Evolutionary conservation across 2,113 vertebrate genomes (phyloP), one percentile per base, ranked within the genome.

Genomic region (Rhadina sibilatrix): DNA sequence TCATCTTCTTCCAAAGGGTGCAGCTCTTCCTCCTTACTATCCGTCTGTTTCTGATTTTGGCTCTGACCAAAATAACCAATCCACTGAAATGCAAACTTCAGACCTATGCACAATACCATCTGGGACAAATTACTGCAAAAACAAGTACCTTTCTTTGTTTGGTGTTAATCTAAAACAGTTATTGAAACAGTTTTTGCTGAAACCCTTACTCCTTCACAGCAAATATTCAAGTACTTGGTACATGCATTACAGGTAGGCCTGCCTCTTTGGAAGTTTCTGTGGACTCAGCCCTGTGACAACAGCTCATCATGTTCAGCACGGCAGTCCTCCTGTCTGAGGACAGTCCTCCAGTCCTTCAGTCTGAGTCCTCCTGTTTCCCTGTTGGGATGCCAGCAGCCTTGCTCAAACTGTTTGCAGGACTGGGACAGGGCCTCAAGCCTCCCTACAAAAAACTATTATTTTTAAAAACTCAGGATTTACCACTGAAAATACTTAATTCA

Each of bases 391-490:
- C 35, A 53, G n/a, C 28, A 76, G n/a, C 63, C 40, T 53, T 46
- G 54, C 16, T 83, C 25, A 9, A 13, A 19, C 1, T 35, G 9
- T 54, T 93, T 72, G 70, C 63, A 80, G 33, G 9, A 74, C 4
- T 30, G 18, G 25, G 15, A 71, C 5, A 79, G 9, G 6, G 40
- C n/a, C 82, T 19, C 69, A 87, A 28, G 15, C 49, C 60, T 50
- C 59, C 46, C 47, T 40, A 63, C 21, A 40, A 64, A 83, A n/a
- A 69, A 8, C 14, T 90, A 50, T 53, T 90, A 20, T 47, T 68
- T 57, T 76, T 78, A 91, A 97, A 71, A 38, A 20, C 8, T 75
- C 46, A 38, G 33, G 74, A 96, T 83, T 94, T 81, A 96, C 76
- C 87, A 47, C 40, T 59, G 61, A 95, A 68, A 94, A 89, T 75